Evolutionary conservation across 2,113 vertebrate genomes (phyloP).

Genomic region (Pseudopipra pipra): DNA sequence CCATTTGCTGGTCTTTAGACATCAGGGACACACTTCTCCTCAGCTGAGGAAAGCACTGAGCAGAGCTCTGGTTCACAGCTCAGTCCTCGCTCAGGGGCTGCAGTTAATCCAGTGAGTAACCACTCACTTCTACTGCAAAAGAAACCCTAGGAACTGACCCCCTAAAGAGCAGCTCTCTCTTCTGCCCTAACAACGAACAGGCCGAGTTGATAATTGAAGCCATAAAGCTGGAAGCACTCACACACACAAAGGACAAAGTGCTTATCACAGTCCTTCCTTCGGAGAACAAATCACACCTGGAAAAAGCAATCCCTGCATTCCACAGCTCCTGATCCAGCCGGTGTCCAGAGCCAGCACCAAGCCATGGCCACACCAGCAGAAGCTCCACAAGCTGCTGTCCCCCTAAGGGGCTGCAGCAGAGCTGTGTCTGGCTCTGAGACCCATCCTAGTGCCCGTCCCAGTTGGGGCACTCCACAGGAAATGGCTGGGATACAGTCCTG

Average conservation of each 20-base stretch:
- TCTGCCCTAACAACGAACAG: background rate
- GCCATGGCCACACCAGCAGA: background rate
- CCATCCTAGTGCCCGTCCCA: fast-evolving
- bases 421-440: background rate
- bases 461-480: background rate
- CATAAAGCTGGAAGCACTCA: background rate
- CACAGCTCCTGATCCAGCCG: background rate
- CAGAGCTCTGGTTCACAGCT: background rate
- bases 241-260: background rate
- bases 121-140: background rate
- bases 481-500: background rate
- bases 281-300: background rate
- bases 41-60: background rate
- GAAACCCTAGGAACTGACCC: background rate
- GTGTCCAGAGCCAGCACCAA: background rate
- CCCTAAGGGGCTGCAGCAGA: fast-evolving
- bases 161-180: background rate
- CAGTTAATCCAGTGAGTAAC: background rate
- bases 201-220: background rate
- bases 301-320: background rate
- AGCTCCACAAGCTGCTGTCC: background rate
- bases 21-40: background rate
- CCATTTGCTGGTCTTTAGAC: background rate
- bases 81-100: background rate
- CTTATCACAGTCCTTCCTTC: background rate